These are phyloP conservation scores for Chrysolina oricalcia DNA, from an alignment of 2,888 invertebrate genomes.

Conservation along the genomic window DNA sequence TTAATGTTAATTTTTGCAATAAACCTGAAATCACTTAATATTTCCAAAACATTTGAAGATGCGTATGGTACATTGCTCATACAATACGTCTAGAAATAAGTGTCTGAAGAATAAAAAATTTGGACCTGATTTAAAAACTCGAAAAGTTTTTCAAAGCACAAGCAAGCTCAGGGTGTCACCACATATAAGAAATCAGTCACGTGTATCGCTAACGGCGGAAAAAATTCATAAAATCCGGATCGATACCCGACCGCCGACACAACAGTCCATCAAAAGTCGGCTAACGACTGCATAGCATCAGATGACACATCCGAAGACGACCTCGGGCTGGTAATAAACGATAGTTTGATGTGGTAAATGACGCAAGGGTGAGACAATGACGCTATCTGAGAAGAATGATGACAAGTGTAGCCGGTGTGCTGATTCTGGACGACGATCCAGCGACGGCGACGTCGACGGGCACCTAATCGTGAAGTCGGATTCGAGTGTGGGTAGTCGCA, in stretches of 20 bases:
- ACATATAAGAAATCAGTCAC: background rate
- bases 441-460: conserved; percentile 23
- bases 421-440: conserved; percentile 56
- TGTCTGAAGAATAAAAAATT: no score
- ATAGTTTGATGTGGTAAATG: conserved; percentile 72
- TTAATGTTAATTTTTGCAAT: no score
- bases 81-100: no score
- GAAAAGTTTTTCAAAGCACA: no score
- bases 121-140: no score
- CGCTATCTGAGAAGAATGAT: conserved; percentile 71
- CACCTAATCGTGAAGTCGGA: background rate
- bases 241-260: conserved; percentile 9
- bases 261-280: conserved; percentile 32
- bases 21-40: no score
- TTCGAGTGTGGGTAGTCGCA: background rate
- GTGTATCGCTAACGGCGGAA: background rate
- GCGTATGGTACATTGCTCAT: no score
- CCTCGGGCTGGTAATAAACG: conserved; percentile 67
- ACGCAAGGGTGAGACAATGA: conserved; percentile 72
- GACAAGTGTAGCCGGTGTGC: conserved; percentile 65
- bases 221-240: conserved; percentile 3
- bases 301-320: conserved; percentile 47
- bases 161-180: no score
- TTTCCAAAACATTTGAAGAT: no score
- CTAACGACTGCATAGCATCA: conserved; percentile 44